Evolutionary conservation across 2,113 vertebrate genomes (phyloP).

Genomic region (Upupa epops): DNA sequence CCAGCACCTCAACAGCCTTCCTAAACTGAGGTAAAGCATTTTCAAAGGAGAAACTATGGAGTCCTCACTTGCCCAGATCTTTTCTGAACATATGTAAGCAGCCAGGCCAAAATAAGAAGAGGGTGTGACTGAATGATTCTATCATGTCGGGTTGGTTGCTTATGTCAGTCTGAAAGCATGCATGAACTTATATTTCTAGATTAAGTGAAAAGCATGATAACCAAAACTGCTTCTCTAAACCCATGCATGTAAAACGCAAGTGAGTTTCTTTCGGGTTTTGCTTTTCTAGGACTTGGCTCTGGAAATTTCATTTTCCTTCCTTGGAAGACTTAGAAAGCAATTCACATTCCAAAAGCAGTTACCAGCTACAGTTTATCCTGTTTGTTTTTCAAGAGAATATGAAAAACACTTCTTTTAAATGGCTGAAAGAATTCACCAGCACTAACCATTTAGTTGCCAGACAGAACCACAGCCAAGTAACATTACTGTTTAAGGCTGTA

Average conservation of each 20-base stretch:
- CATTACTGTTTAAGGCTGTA: background rate
- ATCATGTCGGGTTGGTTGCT: background rate
- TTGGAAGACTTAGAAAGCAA: slow-evolving; percentile 2
- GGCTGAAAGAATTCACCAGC: background rate
- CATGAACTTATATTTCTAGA: background rate
- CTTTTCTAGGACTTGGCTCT: background rate
- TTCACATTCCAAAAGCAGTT: background rate
- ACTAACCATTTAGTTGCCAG: background rate
- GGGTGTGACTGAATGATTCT: background rate
- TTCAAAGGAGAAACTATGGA: background rate
- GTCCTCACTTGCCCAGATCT: background rate
- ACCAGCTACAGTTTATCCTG: background rate
- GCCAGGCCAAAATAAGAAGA: background rate
- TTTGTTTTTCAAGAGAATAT: background rate
- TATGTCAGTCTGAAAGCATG: background rate
- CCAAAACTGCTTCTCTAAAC: background rate
- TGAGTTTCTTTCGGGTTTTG: rapidly evolving
- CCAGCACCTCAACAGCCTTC: no score
- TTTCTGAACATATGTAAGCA: background rate
- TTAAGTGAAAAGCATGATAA: background rate
- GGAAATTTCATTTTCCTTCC: background rate
- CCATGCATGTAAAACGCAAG: background rate
- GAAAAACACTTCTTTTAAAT: background rate
- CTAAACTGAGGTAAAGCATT: background rate
- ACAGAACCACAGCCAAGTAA: background rate